Evolutionary conservation across 1,140 invertebrate genomes (phyloP).

Genomic region (Drosophila teissieri): DNA sequence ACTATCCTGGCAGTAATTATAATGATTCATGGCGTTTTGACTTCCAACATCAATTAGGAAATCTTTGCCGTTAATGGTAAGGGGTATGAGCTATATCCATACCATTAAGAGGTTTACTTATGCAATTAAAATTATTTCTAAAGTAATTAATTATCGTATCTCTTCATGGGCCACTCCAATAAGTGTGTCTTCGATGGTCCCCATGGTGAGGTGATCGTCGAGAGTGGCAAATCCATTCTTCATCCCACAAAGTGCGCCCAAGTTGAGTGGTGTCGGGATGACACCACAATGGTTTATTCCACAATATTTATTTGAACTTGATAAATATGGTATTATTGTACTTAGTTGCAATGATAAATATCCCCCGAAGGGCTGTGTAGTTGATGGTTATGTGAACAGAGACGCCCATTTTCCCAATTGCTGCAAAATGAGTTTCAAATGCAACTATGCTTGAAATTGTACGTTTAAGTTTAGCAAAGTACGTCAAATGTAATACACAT

Average conservation of each 20-base stretch:
- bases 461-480: neutral
- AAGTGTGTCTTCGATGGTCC: slow-evolving; percentile 30
- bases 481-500: neutral
- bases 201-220: neutral
- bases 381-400: too few species aligned
- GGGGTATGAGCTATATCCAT: neutral
- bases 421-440: too few species aligned
- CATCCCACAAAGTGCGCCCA: slow-evolving; percentile 47
- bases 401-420: slow-evolving; percentile 16
- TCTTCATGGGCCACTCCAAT: slow-evolving; percentile 28
- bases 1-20: slow-evolving; percentile 23
- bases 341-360: too few species aligned
- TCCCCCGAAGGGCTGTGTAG: too few species aligned
- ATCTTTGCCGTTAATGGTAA: slow-evolving; percentile 32
- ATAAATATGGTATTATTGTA: too few species aligned
- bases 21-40: slow-evolving; percentile 1
- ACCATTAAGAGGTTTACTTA: too few species aligned
- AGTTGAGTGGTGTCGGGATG: slow-evolving; percentile 33
- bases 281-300: too few species aligned
- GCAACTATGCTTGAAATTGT: slow-evolving; percentile 15
- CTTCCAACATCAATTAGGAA: slow-evolving; percentile 26
- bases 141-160: neutral
- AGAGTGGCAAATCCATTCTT: neutral
- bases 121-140: too few species aligned
- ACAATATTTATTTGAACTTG: too few species aligned